Evolutionary conservation across 2,797 vertebrate genomes (phyloP).

Genomic region (Taenioides sp.): DNA sequence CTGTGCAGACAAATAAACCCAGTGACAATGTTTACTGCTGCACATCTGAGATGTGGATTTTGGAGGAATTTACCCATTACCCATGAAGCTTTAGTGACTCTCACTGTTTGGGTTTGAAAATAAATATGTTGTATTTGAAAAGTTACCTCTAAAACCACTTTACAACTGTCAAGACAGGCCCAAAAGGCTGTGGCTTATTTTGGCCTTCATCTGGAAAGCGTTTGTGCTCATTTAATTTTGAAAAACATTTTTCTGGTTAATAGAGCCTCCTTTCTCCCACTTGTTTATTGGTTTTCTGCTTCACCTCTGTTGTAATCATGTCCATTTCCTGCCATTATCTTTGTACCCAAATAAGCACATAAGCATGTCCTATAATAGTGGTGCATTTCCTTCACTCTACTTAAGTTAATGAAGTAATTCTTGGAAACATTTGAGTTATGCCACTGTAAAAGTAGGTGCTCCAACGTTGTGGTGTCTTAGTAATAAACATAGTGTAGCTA

Average conservation of each 20-base stretch:
- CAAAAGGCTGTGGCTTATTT: constrained; percentile 45
- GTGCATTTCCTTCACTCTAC: constrained; percentile 48
- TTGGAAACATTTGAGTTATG: constrained; percentile 46
- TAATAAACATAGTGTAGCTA: constrained; percentile 33
- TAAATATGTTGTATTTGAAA: constrained; percentile 54
- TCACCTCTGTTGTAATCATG: constrained; percentile 58
- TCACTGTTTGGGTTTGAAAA: constrained; percentile 52
- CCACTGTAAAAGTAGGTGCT: constrained; percentile 57
- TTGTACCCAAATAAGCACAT: constrained; percentile 58
- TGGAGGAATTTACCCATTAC: constrained; percentile 55
- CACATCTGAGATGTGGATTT: constrained; percentile 43
- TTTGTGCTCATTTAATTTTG: constrained; percentile 29
- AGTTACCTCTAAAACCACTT: constrained; percentile 30
- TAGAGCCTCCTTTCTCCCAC: constrained; percentile 45
- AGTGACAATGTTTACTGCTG: constrained; percentile 52
- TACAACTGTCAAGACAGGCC: constrained; percentile 50
- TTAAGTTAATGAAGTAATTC: constrained; percentile 56
- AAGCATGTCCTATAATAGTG: constrained; percentile 43
- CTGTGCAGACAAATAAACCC: constrained; percentile 60
- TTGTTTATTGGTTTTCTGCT: constrained; percentile 31
- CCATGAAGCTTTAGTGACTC: constrained; percentile 28
- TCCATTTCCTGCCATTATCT: constrained; percentile 74
- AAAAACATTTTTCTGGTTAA: constrained; percentile 35
- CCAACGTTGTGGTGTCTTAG: constrained; percentile 28
- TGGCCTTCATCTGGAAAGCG: constrained; percentile 30